Evolutionary conservation across 2,888 invertebrate species (phyloP), one percentile per base, ranked within the genome.

Genomic region (Cyclophora punctaria): DNA sequence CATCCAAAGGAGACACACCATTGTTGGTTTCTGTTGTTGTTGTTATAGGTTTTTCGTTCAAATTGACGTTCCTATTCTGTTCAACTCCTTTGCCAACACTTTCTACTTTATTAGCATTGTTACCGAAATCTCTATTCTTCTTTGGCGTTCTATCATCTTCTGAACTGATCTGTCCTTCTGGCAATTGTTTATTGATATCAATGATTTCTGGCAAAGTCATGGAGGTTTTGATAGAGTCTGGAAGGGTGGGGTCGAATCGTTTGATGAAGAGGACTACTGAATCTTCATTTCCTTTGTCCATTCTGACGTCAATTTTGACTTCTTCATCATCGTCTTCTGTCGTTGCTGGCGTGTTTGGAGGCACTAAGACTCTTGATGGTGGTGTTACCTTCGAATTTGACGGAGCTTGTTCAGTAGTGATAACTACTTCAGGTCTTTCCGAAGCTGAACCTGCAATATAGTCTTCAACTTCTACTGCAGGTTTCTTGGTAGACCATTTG

Each of bases 401-500:
- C n/a, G 53, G 44, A 5, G 5, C 37, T 42, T 7, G 34, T 34
- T 44, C 33, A 44, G 20, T 44, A 33, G 44, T 20, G 4, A 6
- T 6, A 7, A 44, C 7, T 20, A 33, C 44, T 34, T 4, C 5
- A 0, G 77, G 73, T 49, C 66, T 68, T 52, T 76, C 72, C 0
- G 78, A 76, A 0, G 77, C 78, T 0, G 79, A 77, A 46, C 72
- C 74, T 3, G 74, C 57, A 2, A 71, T 51, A 7, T 48, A 58
- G 46, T 75, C 71, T 6, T 61, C 54, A 40, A 69, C 45, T 34
- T 47, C 48, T n/a, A 53, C 50, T 43, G 49, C 60, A 3, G 64
- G 58, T 44, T 49, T 69, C 48, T 88, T 82, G 0, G 89, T 90
- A 1, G 90, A 90, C 91, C 91, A 91, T 50, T 87, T 87, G 4